Evolutionary conservation across 2,888 invertebrate genomes (phyloP), one percentile per base, ranked within the genome.

Genomic region (Eulithis testata): DNA sequence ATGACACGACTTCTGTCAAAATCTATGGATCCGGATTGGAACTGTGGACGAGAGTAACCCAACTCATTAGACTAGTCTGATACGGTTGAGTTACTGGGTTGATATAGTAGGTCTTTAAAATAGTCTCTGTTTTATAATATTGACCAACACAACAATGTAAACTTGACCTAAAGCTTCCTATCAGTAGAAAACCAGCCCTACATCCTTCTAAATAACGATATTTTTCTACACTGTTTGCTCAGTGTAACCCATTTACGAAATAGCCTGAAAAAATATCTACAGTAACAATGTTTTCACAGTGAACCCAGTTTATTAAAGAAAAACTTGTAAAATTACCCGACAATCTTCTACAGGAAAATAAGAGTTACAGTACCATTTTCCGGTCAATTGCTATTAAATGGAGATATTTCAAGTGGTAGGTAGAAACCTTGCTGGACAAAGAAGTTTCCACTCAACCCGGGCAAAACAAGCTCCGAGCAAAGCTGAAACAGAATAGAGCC

Each of bases 401-500:
- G 43, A 70, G 61, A 64, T 66, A 66, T 66, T 63, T 66, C 63
- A 70, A 66, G 65, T 64, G 55, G 66, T 55, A 62, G 57, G 50
- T 68, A 63, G 60, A 64, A 55, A 68, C 64, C 60, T 52, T 64
- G 64, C 58, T 40, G 59, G 62, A 69, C 69, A 70, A 71, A 71
- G 70, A 73, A 74, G 71, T 75, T 74, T 64, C 69, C 66, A 69
- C 66, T 72, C 65, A 60, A 71, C 65, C 62, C 62, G 61, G 66
- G 67, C 65, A 73, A 76, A 77, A 76, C 74, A 74, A 74, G 68
- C 72, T 40, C 11, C 8, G 11, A n/a, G 3, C 50, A n/a, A n/a
- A n/a, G n/a, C n/a, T n/a, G n/a, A n/a, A n/a, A n/a, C n/a, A n/a
- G n/a, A n/a, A n/a, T n/a, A n/a, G n/a, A n/a, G n/a, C n/a, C n/a